phyloP scores from a whole-genome alignment of 2,113 vertebrate genomes.

The Rhineura floridana region DNA sequence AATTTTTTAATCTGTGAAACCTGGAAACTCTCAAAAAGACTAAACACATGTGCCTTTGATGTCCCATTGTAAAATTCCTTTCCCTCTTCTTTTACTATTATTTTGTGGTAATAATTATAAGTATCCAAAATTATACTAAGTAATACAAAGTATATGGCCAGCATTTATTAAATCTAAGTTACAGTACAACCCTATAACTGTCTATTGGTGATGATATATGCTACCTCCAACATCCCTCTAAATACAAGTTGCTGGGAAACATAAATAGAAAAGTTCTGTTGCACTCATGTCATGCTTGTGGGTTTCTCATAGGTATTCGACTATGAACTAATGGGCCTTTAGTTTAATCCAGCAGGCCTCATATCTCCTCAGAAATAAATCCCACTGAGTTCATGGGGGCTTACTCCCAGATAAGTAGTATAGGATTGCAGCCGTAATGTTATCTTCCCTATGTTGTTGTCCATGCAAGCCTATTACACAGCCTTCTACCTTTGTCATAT shows the following conservation, averaged over 20 bases:
- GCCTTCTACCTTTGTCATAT: neutral
- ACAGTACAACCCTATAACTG: neutral
- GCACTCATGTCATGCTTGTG: neutral
- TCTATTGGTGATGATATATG: neutral
- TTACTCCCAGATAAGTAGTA: neutral
- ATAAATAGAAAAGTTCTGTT: neutral
- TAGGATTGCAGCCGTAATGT: neutral
- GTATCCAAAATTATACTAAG: neutral
- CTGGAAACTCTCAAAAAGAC: neutral
- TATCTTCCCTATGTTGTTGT: neutral
- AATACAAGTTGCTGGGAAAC: neutral
- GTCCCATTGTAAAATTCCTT: accelerated
- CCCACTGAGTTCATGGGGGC: neutral
- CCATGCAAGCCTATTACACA: neutral
- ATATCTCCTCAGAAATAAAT: neutral
- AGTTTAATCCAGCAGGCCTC: neutral
- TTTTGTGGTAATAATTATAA: constrained; percentile 9
- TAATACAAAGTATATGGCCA: constrained; percentile 6
- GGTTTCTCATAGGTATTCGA: neutral
- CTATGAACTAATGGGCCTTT: neutral
- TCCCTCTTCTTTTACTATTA: neutral
- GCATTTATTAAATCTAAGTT: neutral
- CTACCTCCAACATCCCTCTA: neutral
- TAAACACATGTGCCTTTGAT: accelerated
- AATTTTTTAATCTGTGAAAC: no score